Conservation (phyloP, 2,888 invertebrate genomes). For the Tinea semifulvella region DNA sequence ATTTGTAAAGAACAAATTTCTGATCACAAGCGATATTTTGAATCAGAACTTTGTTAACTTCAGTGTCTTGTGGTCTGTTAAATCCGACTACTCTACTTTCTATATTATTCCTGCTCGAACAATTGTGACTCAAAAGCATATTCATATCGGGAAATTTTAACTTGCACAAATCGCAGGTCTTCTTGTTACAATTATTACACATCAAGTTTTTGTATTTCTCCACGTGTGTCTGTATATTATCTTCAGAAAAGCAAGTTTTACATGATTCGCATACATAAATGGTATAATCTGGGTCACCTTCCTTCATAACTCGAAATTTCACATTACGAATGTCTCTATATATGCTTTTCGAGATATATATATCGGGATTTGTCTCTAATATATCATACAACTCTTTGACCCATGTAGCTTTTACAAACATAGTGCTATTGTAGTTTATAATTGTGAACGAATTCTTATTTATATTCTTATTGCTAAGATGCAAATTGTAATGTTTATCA, state of each 20-base stretch:
- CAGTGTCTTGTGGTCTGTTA: background rate
- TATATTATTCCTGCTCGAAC: too few species aligned
- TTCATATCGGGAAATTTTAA: too few species aligned
- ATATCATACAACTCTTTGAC: conserved; percentile 25
- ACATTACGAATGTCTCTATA: background rate
- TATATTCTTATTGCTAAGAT: conserved; percentile 21
- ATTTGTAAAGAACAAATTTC: too few species aligned
- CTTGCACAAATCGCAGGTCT: too few species aligned
- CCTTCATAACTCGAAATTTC: background rate
- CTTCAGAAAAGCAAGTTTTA: too few species aligned
- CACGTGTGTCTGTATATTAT: too few species aligned
- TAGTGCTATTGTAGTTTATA: conserved; percentile 26
- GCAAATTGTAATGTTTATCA: conserved; percentile 28
- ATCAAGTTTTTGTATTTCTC: too few species aligned
- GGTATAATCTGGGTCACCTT: background rate
- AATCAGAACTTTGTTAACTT: too few species aligned
- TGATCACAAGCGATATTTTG: too few species aligned
- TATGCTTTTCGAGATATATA: background rate
- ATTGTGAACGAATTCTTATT: conserved; percentile 28
- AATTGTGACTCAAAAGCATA: too few species aligned
- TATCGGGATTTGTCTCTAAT: background rate
- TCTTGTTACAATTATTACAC: too few species aligned
- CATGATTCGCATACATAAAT: background rate
- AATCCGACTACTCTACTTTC: too few species aligned
- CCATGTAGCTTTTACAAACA: conserved; percentile 31